phyloP scores from a whole-genome alignment of 2,888 invertebrate species.

The Mellilla xanthometata region DNA sequence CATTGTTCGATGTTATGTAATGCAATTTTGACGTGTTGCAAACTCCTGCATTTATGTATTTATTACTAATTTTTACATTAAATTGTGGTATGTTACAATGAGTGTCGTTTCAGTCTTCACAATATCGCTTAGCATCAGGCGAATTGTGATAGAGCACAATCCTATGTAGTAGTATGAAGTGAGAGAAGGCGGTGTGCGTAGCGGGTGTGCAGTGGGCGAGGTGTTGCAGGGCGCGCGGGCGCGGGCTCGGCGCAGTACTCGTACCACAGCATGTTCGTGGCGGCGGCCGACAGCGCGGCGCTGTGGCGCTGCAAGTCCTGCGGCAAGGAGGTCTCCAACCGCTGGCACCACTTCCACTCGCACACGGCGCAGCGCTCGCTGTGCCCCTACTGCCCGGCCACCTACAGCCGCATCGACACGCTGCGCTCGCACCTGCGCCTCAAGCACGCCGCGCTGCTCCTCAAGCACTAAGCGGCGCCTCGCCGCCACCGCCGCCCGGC shows the following conservation, averaged over 20 bases:
- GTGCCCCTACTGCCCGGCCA: slow-evolving; percentile 93
- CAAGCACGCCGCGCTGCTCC: slow-evolving; percentile 85
- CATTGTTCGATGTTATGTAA: slow-evolving; percentile 83
- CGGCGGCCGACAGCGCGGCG: slow-evolving; percentile 86
- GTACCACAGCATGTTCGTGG: slow-evolving; percentile 93
- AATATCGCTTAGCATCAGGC: no score
- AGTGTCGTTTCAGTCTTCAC: slow-evolving; percentile 77
- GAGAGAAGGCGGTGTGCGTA: slow-evolving; percentile 3
- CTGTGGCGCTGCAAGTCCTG: slow-evolving; percentile 92
- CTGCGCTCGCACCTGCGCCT: slow-evolving; percentile 90
- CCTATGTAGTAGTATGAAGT: no score
- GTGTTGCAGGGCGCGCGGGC: slow-evolving; percentile 25
- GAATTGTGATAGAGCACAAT: no score
- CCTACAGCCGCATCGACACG: slow-evolving; percentile 94
- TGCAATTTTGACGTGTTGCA: slow-evolving; percentile 83
- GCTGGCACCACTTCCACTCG: slow-evolving; percentile 94
- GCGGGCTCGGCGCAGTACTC: slow-evolving; percentile 77
- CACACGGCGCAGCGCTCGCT: slow-evolving; percentile 90
- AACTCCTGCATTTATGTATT: slow-evolving; percentile 87
- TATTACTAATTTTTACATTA: slow-evolving; percentile 89
- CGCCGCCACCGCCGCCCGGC: slow-evolving; percentile 37
- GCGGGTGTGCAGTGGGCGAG: not conserved
- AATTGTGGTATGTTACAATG: slow-evolving; percentile 87
- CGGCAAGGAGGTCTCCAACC: slow-evolving; percentile 93
- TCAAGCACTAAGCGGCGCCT: slow-evolving; percentile 64